phyloP scores from a whole-genome alignment of 2,113 vertebrate species.

The Peromyscus maniculatus region DNA sequence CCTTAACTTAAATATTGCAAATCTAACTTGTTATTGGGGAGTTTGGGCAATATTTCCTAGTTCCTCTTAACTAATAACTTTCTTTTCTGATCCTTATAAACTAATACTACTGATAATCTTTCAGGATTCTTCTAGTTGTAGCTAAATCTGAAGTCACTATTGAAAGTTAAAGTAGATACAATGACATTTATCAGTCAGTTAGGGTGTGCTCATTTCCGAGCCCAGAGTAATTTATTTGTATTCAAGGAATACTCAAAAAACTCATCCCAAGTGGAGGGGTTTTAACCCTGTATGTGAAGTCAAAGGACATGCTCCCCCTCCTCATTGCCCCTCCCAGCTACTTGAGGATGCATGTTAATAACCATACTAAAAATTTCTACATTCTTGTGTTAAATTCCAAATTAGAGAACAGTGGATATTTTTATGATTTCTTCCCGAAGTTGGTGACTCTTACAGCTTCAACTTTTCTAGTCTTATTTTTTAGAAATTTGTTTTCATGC shows the following conservation, averaged over 20 bases:
- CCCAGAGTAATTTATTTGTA: not conserved
- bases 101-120: not conserved
- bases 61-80: not conserved
- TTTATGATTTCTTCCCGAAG: not conserved
- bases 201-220: not conserved
- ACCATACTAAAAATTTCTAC: not conserved
- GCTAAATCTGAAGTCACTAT: not conserved
- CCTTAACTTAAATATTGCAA: constrained; percentile 1
- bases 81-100: not conserved
- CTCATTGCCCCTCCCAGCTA: not conserved
- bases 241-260: constrained; percentile 14
- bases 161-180: constrained; percentile 1
- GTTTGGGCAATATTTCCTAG: constrained; percentile 41
- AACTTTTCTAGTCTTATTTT: not conserved
- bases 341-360: not conserved
- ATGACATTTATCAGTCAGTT: not conserved
- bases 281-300: not conserved
- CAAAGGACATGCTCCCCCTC: not conserved
- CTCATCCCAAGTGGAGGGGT: not conserved
- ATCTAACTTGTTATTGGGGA: not conserved
- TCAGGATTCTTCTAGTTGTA: not conserved
- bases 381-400: constrained; percentile 29
- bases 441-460: not conserved
- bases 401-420: constrained; percentile 15
- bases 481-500: not conserved